These are phyloP conservation scores for Scyliorhinus canicula DNA, from an alignment of 2,797 vertebrate genomes.

Conservation along the genomic window DNA sequence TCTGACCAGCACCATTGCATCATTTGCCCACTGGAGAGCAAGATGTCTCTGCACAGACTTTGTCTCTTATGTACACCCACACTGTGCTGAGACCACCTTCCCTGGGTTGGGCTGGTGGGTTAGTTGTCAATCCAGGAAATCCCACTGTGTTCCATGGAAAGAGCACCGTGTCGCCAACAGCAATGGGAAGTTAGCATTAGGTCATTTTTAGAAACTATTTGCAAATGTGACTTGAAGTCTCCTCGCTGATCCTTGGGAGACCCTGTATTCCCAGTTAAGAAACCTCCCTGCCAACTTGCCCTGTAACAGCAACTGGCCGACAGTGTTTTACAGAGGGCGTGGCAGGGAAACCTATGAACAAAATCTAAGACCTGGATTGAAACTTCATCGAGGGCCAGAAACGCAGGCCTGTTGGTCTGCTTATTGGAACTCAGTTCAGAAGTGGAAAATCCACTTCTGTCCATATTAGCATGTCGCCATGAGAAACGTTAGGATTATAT, in stretches of 20 bases:
- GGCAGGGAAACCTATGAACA: background rate
- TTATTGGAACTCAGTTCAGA: background rate
- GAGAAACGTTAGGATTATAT: background rate
- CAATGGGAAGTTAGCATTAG: background rate
- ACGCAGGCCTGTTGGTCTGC: background rate
- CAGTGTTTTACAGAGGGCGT: background rate
- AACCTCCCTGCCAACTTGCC: background rate
- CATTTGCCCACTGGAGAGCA: too few relatives aligned
- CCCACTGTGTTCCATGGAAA: too few relatives aligned
- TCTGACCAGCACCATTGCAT: too few relatives aligned
- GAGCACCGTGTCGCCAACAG: background rate
- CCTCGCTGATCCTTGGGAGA: background rate
- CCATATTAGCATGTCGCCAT: background rate
- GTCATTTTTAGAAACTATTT: background rate
- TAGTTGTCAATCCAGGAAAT: too few relatives aligned
- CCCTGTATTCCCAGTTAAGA: background rate
- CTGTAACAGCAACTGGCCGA: too few relatives aligned
- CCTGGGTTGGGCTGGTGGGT: too few relatives aligned
- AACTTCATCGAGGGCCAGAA: background rate
- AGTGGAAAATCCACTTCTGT: background rate
- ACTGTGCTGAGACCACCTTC: too few relatives aligned
- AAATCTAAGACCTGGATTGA: background rate
- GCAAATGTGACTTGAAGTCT: background rate
- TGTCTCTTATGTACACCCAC: too few relatives aligned
- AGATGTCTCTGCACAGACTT: too few relatives aligned